phyloP scores from a whole-genome alignment of 2,888 invertebrate genomes.

The Gryllus longicercus region DNA sequence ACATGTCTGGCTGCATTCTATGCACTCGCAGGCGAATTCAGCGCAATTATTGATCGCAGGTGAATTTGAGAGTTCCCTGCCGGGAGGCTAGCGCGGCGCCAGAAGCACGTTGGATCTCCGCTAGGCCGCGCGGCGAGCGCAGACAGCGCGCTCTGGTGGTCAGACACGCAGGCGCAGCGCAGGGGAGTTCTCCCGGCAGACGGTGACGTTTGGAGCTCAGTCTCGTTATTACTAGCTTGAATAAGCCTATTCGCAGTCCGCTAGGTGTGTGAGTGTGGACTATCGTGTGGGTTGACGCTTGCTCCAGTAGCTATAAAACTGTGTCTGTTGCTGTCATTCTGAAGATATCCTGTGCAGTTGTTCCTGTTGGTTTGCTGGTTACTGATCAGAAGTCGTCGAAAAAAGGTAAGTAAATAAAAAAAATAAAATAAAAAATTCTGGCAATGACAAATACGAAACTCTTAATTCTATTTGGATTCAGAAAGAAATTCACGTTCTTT shows the following conservation, averaged over 20 bases:
- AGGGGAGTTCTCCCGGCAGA: not conserved
- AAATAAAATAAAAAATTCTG: too few relatives aligned
- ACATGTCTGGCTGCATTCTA: not conserved
- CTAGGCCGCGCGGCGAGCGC: not conserved
- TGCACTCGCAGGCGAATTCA: not conserved
- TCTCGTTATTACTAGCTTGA: not conserved
- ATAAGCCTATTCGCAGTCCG: not conserved
- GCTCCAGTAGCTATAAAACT: too few relatives aligned
- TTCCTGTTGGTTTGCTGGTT: not conserved
- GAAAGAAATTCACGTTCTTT: too few relatives aligned
- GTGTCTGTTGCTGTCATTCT: not conserved
- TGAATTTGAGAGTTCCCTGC: not conserved
- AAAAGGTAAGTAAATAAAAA: not conserved
- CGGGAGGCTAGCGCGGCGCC: conserved; percentile 8
- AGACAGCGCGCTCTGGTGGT: conserved; percentile 3
- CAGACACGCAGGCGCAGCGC: not conserved
- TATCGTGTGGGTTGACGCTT: not conserved
- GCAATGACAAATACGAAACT: too few relatives aligned
- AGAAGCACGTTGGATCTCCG: not conserved
- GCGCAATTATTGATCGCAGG: not conserved
- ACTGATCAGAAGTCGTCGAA: not conserved
- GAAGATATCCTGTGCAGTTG: not conserved
- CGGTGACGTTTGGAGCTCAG: conserved; percentile 3
- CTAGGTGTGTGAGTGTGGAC: conserved; percentile 1
- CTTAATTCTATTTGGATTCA: too few relatives aligned